Evolutionary conservation across 2,797 vertebrate species (phyloP), one percentile per base, ranked within the genome.

Genomic region (Takifugu rubripes): DNA sequence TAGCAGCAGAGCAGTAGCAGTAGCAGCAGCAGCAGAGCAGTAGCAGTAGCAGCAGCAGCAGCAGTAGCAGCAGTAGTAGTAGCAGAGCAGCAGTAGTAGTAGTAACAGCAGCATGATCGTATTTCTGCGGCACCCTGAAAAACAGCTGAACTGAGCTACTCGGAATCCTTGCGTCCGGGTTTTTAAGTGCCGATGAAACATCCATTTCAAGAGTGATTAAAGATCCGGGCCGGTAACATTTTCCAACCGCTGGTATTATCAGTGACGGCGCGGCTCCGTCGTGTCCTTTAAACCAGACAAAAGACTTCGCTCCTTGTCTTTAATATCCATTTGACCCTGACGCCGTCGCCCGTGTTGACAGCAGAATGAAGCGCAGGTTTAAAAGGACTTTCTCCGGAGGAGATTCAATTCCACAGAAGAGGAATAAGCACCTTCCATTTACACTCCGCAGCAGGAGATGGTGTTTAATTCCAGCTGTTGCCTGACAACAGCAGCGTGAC

Each of bases 391-490:
- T 14, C n/a, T 25, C 27, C 52, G 3, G 29, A 53, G 72, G 52
- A 62, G 56, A 70, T 74, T 76, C 49, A 64, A 69, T 75, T 67
- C 78, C 24, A 53, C 17, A 54, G 9, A 25, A 47, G 50, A 54
- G 54, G 52, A 49, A 40, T 16, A 31, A n/a, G 47, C 54, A 67
- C 33, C 70, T 68, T 72, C 55, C 47, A 64, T 62, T 68, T 49
- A 27, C 57, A 65, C 54, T 21, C 31, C 55, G 42, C 36, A 46
- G 65, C 21, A 7, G 16, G 21, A 78, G 60, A 79, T 51, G 59
- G 43, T 62, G 68, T 77, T 74, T 74, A 73, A 82, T 77, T 66
- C 49, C 52, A 54, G 25, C 68, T 74, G 63, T 55, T 49, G 48
- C 66, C 63, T 50, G 21, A 75, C 66, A 76, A 79, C 79, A 68